Conservation (phyloP, 2,113 vertebrate species). For the Pelvicachromis taeniatus region DNA sequence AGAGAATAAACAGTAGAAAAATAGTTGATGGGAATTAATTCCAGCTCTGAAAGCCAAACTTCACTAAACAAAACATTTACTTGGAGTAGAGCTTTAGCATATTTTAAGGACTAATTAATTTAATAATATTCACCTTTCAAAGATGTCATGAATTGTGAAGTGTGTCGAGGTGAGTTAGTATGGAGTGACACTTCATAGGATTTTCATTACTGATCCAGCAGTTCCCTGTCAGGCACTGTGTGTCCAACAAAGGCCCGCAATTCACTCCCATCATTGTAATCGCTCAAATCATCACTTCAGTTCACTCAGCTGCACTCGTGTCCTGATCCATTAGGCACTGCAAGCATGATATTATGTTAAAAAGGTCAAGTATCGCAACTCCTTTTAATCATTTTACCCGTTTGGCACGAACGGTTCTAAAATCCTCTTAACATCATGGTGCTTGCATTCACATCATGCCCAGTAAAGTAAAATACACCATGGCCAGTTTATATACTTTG, state of each 20-base stretch:
- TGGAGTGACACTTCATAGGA: not conserved
- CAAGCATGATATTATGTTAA: constrained; percentile 7
- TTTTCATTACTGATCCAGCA: not conserved
- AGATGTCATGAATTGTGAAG: not conserved
- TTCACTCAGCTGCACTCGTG: not conserved
- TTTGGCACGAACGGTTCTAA: constrained; percentile 13
- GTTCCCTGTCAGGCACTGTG: not conserved
- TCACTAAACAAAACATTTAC: not conserved
- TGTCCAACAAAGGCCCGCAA: not conserved
- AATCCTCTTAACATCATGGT: not conserved
- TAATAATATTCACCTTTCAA: not conserved
- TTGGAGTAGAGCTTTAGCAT: not conserved
- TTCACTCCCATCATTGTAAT: constrained; percentile 19
- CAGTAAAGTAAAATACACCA: not conserved
- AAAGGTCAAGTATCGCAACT: constrained; percentile 43
- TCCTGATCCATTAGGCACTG: constrained; percentile 9
- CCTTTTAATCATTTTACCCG: constrained; percentile 21
- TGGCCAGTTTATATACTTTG: not conserved
- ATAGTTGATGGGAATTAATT: not conserved
- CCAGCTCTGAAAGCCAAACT: not conserved
- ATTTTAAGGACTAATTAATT: not conserved
- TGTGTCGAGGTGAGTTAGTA: not conserved
- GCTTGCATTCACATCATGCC: not conserved
- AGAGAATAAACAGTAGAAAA: not conserved
- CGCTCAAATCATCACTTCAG: constrained; percentile 22